Evolutionary conservation across 2,888 invertebrate species (phyloP).

Genomic region (Griposia aprilina): DNA sequence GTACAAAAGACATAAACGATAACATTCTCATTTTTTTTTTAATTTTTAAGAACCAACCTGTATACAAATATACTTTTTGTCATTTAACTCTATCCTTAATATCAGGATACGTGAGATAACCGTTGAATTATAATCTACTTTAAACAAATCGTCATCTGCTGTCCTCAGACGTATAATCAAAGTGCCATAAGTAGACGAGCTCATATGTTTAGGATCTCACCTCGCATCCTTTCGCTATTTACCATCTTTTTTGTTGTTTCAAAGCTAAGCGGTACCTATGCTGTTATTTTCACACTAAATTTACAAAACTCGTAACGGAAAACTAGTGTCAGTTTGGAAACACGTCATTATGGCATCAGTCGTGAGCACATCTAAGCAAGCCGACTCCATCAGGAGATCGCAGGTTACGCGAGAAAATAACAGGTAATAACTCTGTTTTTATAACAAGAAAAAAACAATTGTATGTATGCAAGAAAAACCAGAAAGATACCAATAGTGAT

Average conservation of each 20-base stretch:
- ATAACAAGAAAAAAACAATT: constrained; percentile 31
- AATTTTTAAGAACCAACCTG: constrained; percentile 24
- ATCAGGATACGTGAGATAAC: constrained; percentile 43
- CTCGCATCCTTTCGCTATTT: constrained; percentile 57
- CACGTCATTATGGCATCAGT: constrained; percentile 46
- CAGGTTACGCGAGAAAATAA: constrained; percentile 52
- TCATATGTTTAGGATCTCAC: constrained; percentile 54
- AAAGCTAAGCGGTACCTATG: constrained; percentile 40
- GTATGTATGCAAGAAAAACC: constrained; percentile 37
- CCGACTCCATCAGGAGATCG: constrained; percentile 38
- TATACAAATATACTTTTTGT: constrained; percentile 31
- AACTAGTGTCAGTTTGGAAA: constrained; percentile 37
- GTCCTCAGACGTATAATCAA: constrained; percentile 64
- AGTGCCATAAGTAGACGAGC: constrained; percentile 59
- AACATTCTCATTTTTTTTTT: not conserved
- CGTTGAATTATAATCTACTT: constrained; percentile 69
- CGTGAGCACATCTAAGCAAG: constrained; percentile 41
- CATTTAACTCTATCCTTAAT: constrained; percentile 49
- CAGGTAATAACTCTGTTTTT: constrained; percentile 59
- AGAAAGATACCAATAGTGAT: constrained; percentile 57
- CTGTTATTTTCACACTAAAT: constrained; percentile 55
- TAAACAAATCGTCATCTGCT: constrained; percentile 64
- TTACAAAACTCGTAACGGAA: constrained; percentile 34
- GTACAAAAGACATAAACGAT: constrained; percentile 42
- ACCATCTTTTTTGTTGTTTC: constrained; percentile 43